Base-by-base conservation (phyloP, 2,888 invertebrate species). In the Rutpela maculata region DNA sequence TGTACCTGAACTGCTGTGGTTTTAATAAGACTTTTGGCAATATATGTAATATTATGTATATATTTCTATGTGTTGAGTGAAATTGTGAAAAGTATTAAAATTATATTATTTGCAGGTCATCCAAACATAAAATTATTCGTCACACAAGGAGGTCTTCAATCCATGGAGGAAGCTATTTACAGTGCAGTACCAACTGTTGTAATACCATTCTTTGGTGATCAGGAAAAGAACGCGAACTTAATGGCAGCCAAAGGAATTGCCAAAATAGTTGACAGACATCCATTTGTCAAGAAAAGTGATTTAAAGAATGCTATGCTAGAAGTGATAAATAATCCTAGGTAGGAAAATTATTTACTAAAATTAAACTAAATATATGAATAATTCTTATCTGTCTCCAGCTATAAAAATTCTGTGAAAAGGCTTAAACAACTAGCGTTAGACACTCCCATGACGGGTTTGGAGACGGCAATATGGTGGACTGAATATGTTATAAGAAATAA, bases 401-500 rank as follows among this genome's bases (percentile, higher is more conserved):
- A 70, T 19, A 35, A 59, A 43, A 43, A 59, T 19, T 6, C 18
- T 19, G 70, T 60, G 0, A 60, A 19, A 19, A 59, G 11, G 12
- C 22, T 70, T 10, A 59, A 22, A 38, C 12, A 56, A 7, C 38
- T 38, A 38, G 70, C 59, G 12, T 0, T 70, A 7, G 70, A 70
- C 11, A 19, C 38, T 15, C 84, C 85, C 0, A 76, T 80, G 76
- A 74, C 80, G n/a, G 78, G 84, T 11, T 56, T 85, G 19, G 82
- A 83, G 17, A 76, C 79, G 57, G 83, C 84, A 12, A 69, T 84
- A 7, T 84, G 84, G 83, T 84, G 84, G 83, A 81, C 78, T n/a
- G 85, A 85, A 76, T 85, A 84, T 72, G 80, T 85, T 0, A 74
- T 85, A 9, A 75, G 84, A 62, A 67, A 84, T 38, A 81, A 80